Evolutionary conservation across 2,888 invertebrate species (phyloP).

Genomic region (Corythucha ciliata): DNA sequence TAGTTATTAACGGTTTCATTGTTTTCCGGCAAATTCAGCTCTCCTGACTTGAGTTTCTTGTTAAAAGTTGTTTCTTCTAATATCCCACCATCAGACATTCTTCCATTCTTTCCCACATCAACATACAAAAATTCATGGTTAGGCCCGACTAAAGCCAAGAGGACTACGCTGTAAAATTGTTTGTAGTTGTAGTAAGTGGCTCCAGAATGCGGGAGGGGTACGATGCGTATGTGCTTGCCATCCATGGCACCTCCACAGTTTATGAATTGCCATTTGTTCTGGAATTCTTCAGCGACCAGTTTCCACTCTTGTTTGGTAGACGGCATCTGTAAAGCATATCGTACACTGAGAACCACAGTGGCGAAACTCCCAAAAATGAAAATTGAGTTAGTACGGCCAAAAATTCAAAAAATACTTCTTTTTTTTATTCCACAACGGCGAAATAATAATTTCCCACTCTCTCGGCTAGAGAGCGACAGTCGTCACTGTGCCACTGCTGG

Average conservation of each 20-base stretch:
- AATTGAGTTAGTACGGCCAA: too few relatives aligned
- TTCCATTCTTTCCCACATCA: conserved; percentile 24
- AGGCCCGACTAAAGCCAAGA: conserved; percentile 26
- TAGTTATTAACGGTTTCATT: conserved; percentile 16
- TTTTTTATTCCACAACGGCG: too few relatives aligned
- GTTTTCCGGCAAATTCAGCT: conserved; percentile 22
- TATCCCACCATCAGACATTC: conserved; percentile 18
- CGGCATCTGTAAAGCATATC: conserved; percentile 17
- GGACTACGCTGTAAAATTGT: conserved; percentile 26
- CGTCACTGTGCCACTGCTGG: too few relatives aligned
- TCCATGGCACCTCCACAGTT: conserved; percentile 28
- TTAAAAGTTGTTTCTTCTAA: conserved; percentile 19
- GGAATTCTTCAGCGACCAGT: conserved; percentile 22
- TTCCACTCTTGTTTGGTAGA: conserved; percentile 23
- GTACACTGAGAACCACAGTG: too few relatives aligned
- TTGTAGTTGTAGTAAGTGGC: conserved; percentile 31
- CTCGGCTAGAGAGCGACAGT: too few relatives aligned
- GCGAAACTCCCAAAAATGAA: too few relatives aligned
- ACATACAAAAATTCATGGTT: conserved; percentile 22
- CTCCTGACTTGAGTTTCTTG: conserved; percentile 10
- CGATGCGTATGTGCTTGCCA: conserved; percentile 29
- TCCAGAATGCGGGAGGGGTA: conserved; percentile 27
- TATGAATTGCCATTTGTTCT: conserved; percentile 28
- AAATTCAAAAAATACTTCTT: too few relatives aligned
- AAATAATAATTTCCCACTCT: too few relatives aligned